Conservation (phyloP, 1,140 invertebrate genomes). For the Habropoda laboriosa region DNA sequence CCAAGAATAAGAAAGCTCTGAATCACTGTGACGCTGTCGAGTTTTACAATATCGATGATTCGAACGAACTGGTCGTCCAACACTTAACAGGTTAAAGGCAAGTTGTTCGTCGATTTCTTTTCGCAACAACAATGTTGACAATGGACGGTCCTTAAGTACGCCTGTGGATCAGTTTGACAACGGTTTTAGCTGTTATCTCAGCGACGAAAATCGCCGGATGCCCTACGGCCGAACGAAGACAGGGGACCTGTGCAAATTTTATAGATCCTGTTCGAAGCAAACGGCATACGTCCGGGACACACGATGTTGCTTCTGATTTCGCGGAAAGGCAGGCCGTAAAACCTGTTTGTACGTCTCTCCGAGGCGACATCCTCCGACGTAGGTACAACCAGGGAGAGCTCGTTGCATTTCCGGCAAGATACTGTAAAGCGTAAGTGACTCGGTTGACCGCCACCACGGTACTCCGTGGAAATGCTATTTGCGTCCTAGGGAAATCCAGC, state of each 20-base stretch:
- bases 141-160: too few relatives aligned
- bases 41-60: too few relatives aligned
- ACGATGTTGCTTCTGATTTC: conserved; percentile 43
- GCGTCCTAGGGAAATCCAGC: conserved; percentile 45
- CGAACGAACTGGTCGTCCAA: too few relatives aligned
- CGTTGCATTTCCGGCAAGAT: conserved; percentile 50
- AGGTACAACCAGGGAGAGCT: not conserved
- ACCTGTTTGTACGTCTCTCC: conserved; percentile 47
- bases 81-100: too few relatives aligned
- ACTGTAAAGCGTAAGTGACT: conserved; percentile 49
- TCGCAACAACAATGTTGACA: not conserved
- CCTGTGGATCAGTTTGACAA: not conserved
- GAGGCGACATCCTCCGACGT: conserved; percentile 22
- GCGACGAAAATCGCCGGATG: conserved; percentile 19
- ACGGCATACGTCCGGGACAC: conserved; percentile 24
- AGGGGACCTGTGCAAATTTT: conserved; percentile 23
- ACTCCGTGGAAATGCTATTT: conserved; percentile 49
- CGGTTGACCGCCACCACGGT: conserved; percentile 44
- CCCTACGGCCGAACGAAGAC: not conserved
- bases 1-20: too few relatives aligned
- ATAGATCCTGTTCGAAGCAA: conserved; percentile 23
- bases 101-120: not conserved
- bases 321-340: conserved; percentile 37
- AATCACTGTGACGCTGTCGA: too few relatives aligned
- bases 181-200: not conserved